These are phyloP conservation scores for Trichogramma evanescens DNA, from an alignment of 2,888 invertebrate genomes.

Conservation along the genomic window DNA sequence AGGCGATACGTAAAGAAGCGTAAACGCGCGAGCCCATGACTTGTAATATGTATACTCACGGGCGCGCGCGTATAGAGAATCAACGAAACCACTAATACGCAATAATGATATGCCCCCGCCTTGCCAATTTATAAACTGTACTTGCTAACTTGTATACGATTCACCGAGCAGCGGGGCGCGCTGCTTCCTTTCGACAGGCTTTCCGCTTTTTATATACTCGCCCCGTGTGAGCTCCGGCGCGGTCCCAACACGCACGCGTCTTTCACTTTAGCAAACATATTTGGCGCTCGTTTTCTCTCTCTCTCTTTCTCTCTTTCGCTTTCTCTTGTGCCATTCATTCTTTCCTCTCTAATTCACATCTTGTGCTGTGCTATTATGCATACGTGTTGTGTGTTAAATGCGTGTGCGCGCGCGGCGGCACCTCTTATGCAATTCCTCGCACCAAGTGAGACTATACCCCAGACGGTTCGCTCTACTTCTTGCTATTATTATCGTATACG, in stretches of 20 bases:
- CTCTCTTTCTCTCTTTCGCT: background rate
- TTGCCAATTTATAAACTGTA: too few species aligned
- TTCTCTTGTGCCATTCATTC: conserved; percentile 10
- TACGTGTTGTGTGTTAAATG: too few species aligned
- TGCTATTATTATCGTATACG: too few species aligned
- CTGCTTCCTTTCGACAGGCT: background rate
- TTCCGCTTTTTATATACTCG: conserved; percentile 9
- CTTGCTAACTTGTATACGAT: background rate
- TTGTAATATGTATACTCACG: too few species aligned
- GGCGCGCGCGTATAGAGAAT: too few species aligned
- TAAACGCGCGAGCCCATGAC: too few species aligned
- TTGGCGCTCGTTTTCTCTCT: background rate
- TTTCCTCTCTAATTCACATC: conserved; percentile 19
- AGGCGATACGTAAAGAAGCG: too few species aligned
- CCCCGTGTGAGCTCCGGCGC: background rate
- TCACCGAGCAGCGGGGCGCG: background rate
- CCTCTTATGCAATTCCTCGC: conserved; percentile 15
- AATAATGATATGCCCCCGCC: too few species aligned
- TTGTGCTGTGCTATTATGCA: background rate
- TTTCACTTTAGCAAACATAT: background rate
- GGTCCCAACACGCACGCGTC: background rate
- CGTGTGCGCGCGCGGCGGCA: too few species aligned
- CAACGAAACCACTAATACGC: too few species aligned
- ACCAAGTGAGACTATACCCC: background rate
- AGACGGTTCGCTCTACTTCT: conserved; percentile 16